phyloP scores from a whole-genome alignment of 53 echinoderm and acorn worm genomes.

The Hippasteria phrygiana region DNA sequence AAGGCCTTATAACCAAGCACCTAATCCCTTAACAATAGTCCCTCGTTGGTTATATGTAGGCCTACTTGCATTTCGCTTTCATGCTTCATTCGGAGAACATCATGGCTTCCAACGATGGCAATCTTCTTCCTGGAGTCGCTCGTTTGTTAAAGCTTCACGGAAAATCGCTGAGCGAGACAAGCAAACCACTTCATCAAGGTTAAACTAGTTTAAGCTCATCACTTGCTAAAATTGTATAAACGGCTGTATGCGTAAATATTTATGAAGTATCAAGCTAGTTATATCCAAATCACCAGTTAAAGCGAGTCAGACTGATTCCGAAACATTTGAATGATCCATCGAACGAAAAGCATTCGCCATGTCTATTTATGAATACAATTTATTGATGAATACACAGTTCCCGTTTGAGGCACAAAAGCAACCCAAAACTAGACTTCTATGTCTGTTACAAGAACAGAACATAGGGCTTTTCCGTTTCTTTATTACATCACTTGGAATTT shows the following conservation, averaged over 20 bases:
- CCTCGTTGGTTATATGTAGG: no score
- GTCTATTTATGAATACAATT: no score
- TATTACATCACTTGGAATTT: no score
- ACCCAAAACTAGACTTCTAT: no score
- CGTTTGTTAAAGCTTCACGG: conserved; percentile 3
- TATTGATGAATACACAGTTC: neutral
- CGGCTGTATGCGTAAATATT: neutral
- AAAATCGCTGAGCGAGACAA: neutral
- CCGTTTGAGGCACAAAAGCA: neutral
- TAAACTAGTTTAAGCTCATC: neutral
- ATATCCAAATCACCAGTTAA: neutral
- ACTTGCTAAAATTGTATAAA: neutral
- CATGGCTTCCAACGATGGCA: neutral
- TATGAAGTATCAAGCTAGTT: neutral
- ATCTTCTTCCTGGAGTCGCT: conserved; percentile 19
- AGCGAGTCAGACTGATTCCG: neutral
- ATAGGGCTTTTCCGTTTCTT: no score
- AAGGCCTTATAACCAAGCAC: no score
- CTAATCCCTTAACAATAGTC: no score
- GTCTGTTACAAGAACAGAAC: no score
- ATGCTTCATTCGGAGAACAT: neutral
- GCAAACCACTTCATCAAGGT: neutral
- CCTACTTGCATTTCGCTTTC: no score
- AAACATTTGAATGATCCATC: neutral
- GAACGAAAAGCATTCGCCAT: no score